These are phyloP conservation scores for Symphodus melops DNA, from an alignment of 2,113 vertebrate species.

Conservation along the genomic window DNA sequence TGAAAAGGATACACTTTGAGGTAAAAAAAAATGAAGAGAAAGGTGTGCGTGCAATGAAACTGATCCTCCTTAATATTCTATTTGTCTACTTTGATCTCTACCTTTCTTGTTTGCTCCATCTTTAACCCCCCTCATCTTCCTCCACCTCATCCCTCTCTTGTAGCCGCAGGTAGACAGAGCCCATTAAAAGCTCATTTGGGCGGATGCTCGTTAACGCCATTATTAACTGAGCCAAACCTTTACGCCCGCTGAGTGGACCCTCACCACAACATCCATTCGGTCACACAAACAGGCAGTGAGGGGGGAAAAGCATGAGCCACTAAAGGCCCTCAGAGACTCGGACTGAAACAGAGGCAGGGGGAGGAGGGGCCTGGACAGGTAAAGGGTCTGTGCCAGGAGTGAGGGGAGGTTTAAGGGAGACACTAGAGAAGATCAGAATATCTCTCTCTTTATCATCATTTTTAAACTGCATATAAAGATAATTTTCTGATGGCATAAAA, in stretches of 20 bases:
- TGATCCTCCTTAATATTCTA: background rate
- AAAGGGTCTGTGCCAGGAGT: background rate
- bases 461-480: background rate
- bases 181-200: slow-evolving; percentile 79
- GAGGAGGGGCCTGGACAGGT: background rate
- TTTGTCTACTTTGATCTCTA: slow-evolving; percentile 1
- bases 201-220: slow-evolving; percentile 67
- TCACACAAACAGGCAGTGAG: slow-evolving; percentile 41
- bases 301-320: slow-evolving; percentile 24
- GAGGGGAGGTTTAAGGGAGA: background rate
- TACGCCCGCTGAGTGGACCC: slow-evolving; percentile 61
- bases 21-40: background rate
- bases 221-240: slow-evolving; percentile 69
- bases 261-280: slow-evolving; percentile 52
- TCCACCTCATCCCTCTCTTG: slow-evolving; percentile 30
- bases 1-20: background rate
- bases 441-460: background rate
- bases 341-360: background rate
- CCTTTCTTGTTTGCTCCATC: slow-evolving; percentile 11
- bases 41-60: background rate
- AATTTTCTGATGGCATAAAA: background rate
- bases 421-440: background rate
- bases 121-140: background rate
- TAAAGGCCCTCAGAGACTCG: slow-evolving; percentile 18
- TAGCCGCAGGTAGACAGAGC: slow-evolving; percentile 66